Evolutionary conservation across 2,888 invertebrate species (phyloP).

Genomic region (Dryococelus australis): DNA sequence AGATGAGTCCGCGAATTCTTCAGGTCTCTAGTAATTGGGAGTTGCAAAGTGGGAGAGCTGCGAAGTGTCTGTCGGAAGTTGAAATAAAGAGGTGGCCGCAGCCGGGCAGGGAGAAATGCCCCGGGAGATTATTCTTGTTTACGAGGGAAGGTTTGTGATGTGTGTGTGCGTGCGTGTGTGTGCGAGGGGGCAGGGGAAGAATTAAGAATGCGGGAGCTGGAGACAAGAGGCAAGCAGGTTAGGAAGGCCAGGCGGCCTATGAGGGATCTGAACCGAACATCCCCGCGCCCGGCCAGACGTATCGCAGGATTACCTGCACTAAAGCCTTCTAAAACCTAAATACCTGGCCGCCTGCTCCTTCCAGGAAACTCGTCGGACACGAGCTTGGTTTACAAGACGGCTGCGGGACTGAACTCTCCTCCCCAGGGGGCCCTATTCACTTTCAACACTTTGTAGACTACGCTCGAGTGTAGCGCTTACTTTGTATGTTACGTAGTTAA

Average conservation of each 20-base stretch:
- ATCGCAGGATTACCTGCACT: background rate
- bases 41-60: no score
- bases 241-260: background rate
- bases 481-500: no score
- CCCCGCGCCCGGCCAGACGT: background rate
- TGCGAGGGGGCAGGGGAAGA: background rate
- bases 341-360: slow-evolving; percentile 16
- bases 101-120: background rate
- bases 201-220: background rate
- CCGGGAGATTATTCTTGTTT: background rate
- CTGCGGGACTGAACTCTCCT: no score
- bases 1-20: no score
- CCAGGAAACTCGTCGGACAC: background rate
- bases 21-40: no score
- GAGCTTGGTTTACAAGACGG: background rate
- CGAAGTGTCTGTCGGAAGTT: no score
- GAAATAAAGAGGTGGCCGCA: no score
- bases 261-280: background rate
- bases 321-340: slow-evolving; percentile 11
- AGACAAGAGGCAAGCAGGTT: slow-evolving; percentile 4
- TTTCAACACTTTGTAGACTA: no score
- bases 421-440: no score
- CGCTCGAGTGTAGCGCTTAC: no score
- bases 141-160: background rate
- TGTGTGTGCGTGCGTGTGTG: no score